Evolutionary conservation across 2,888 invertebrate species (phyloP).

Genomic region (Acrobasis repandana): DNA sequence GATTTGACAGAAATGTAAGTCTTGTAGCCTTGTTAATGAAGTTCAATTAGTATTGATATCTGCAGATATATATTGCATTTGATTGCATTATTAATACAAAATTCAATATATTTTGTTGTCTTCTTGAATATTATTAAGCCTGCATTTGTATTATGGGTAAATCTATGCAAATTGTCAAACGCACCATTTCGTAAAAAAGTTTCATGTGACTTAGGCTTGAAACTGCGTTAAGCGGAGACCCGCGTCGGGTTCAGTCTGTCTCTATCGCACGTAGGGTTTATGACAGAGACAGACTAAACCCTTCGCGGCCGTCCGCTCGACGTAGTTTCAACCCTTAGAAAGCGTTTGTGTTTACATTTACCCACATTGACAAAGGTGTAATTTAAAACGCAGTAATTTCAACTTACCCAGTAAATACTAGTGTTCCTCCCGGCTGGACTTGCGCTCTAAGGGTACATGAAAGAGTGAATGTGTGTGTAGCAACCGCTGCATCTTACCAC

Average conservation of each 20-base stretch:
- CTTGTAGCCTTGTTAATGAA: background rate
- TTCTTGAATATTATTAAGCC: background rate
- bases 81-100: background rate
- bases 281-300: too few relatives aligned
- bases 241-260: too few relatives aligned
- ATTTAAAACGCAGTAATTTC: too few relatives aligned
- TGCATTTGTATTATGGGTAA: background rate
- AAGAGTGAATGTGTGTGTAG: slow-evolving; percentile 7
- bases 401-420: background rate
- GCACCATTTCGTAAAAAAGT: background rate
- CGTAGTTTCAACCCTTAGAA: too few relatives aligned
- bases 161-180: background rate
- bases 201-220: too few relatives aligned
- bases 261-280: too few relatives aligned
- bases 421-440: background rate
- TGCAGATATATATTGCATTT: background rate
- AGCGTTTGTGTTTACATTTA: too few relatives aligned
- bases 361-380: too few relatives aligned
- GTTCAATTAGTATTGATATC: slow-evolving; percentile 4
- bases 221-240: too few relatives aligned
- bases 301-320: too few relatives aligned
- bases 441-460: background rate
- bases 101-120: background rate
- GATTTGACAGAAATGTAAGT: background rate
- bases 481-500: slow-evolving; percentile 47